Percentiles rank a stretch among this genome's conserved stretches.
These are phyloP conservation scores for Prunella himalayana DNA, from an alignment of 2,113 vertebrate genomes.

Conservation along the genomic window DNA sequence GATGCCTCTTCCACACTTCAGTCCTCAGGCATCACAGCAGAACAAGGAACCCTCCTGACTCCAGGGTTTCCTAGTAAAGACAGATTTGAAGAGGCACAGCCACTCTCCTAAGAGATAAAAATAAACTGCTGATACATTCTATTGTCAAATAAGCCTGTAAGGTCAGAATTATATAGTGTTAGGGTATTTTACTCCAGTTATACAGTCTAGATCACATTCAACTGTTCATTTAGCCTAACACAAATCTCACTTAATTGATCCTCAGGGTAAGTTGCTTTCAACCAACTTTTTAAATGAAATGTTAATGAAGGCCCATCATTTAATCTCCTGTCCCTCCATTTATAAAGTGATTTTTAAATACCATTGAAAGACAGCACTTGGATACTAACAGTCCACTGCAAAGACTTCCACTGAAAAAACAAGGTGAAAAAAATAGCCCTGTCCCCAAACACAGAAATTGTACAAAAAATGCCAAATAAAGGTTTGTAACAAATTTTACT, in stretches of 20 bases:
- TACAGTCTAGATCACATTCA: neutral
- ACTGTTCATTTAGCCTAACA: neutral
- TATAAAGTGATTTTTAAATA: neutral
- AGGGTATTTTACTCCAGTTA: neutral
- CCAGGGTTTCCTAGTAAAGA: neutral
- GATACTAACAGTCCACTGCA: neutral
- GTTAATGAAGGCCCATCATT: neutral
- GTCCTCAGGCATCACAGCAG: neutral
- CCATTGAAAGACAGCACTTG: neutral
- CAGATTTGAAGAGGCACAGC: neutral
- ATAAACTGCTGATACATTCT: neutral
- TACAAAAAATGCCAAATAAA: neutral
- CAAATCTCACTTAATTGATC: neutral
- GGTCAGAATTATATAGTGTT: neutral
- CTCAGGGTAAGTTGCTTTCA: neutral
- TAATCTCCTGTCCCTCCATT: neutral
- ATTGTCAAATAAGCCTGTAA: neutral
- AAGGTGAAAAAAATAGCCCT: neutral
- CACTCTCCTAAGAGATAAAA: neutral
- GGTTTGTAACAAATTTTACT: constrained; percentile 17
- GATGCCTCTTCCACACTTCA: neutral
- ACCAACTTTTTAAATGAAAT: neutral
- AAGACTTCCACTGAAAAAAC: neutral
- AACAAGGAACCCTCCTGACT: neutral
- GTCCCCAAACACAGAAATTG: neutral